Evolutionary conservation across 2,113 vertebrate species (phyloP).

Genomic region (Diphyllodes magnificus): DNA sequence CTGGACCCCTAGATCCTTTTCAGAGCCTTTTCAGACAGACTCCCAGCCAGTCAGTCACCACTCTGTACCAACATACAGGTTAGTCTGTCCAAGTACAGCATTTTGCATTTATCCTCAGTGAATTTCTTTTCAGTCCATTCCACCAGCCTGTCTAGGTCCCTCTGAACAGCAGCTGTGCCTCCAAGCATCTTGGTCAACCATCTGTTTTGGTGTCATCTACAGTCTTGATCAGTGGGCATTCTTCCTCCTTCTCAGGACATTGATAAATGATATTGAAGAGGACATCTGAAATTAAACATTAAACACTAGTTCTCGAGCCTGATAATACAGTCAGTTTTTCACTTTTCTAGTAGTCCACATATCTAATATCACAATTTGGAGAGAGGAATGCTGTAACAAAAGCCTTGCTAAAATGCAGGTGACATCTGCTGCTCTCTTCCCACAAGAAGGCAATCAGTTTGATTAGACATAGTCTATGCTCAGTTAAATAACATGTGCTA

Average conservation of each 20-base stretch:
- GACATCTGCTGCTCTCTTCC: not conserved
- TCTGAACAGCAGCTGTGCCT: not conserved
- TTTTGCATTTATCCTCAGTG: not conserved
- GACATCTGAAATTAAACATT: not conserved
- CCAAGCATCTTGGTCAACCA: not conserved
- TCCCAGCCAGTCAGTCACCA: not conserved
- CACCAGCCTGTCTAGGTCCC: not conserved
- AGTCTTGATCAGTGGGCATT: not conserved
- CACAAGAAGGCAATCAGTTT: not conserved
- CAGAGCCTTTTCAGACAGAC: not conserved
- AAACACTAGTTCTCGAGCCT: not conserved
- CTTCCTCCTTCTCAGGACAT: not conserved
- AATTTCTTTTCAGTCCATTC: not conserved
- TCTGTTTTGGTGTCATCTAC: not conserved
- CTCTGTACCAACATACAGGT: not conserved
- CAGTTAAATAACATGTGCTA: not conserved
- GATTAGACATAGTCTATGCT: not conserved
- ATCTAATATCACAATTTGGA: not conserved
- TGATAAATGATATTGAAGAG: not conserved
- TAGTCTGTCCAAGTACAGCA: not conserved
- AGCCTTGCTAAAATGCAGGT: not conserved
- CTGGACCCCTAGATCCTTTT: not conserved
- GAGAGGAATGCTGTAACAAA: not conserved
- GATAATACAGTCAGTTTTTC: not conserved
- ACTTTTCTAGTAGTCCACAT: not conserved